phyloP scores from a whole-genome alignment of 1,140 invertebrate genomes.

The Popillia japonica region DNA sequence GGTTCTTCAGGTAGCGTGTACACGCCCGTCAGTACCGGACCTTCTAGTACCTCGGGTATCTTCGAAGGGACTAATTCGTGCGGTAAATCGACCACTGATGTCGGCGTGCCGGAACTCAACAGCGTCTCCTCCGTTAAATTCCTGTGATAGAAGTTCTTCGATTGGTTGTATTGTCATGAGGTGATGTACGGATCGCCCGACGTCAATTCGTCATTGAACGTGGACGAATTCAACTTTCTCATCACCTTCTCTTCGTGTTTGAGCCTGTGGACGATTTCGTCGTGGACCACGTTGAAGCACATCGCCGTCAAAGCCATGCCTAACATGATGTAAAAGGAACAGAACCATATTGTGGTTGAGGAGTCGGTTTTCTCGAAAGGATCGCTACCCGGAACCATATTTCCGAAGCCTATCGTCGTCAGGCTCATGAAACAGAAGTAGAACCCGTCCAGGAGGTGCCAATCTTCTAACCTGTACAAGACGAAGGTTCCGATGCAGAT shows the following conservation, averaged over 20 bases:
- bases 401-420: slow-evolving; percentile 91
- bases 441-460: slow-evolving; percentile 88
- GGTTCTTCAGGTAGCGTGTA: slow-evolving; percentile 73
- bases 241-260: slow-evolving; percentile 64
- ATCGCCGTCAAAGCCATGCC: slow-evolving; percentile 97
- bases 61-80: slow-evolving; percentile 55
- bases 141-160: slow-evolving; percentile 66
- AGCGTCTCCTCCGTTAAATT: slow-evolving; percentile 73
- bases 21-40: slow-evolving; percentile 63
- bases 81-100: slow-evolving; percentile 61
- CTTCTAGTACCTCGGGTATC: slow-evolving; percentile 60
- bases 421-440: slow-evolving; percentile 95
- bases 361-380: slow-evolving; percentile 67
- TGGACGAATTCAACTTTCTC: slow-evolving; percentile 61
- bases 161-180: slow-evolving; percentile 72
- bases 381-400: slow-evolving; percentile 84
- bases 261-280: slow-evolving; percentile 84
- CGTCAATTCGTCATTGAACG: slow-evolving; percentile 65
- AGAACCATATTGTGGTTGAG: slow-evolving; percentile 81
- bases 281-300: slow-evolving; percentile 97
- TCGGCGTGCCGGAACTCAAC: slow-evolving; percentile 67
- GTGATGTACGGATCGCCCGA: slow-evolving; percentile 66
- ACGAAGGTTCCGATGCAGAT: slow-evolving; percentile 88
- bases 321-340: slow-evolving; percentile 93
- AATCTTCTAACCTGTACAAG: slow-evolving; percentile 85